These are phyloP conservation scores for Setophaga coronata DNA, from an alignment of 2,113 vertebrate species.

Conservation along the genomic window DNA sequence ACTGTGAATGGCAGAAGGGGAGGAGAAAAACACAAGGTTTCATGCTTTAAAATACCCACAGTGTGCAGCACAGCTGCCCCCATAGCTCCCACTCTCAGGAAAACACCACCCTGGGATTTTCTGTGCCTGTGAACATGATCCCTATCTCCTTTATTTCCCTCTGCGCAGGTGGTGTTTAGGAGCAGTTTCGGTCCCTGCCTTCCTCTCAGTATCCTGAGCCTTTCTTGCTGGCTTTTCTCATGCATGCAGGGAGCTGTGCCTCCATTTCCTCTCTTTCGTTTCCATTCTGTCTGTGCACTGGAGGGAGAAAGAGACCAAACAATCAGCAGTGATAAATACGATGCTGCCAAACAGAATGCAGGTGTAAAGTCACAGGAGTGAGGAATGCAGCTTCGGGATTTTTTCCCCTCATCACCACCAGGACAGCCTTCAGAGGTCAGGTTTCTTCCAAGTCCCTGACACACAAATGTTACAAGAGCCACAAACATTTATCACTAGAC, in stretches of 20 bases:
- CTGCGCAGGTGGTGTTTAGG: background rate
- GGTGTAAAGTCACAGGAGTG: background rate
- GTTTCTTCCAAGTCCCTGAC: conserved; percentile 5
- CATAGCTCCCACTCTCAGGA: background rate
- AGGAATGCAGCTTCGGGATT: background rate
- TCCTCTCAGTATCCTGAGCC: background rate
- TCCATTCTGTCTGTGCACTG: background rate
- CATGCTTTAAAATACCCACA: background rate
- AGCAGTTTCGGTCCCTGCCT: background rate
- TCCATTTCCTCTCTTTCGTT: background rate
- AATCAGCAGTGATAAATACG: background rate
- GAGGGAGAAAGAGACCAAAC: background rate
- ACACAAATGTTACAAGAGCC: background rate
- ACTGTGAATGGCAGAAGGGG: background rate
- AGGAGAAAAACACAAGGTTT: background rate
- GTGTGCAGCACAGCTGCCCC: background rate
- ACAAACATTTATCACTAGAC: background rate
- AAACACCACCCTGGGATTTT: background rate
- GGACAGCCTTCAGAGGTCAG: background rate
- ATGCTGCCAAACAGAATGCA: background rate
- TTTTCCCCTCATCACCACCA: background rate
- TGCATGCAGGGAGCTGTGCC: background rate
- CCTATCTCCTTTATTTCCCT: background rate
- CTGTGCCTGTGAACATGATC: background rate
- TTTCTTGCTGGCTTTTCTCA: background rate